phyloP scores from a whole-genome alignment of 2,113 vertebrate species.

The Pangasianodon gigas region DNA sequence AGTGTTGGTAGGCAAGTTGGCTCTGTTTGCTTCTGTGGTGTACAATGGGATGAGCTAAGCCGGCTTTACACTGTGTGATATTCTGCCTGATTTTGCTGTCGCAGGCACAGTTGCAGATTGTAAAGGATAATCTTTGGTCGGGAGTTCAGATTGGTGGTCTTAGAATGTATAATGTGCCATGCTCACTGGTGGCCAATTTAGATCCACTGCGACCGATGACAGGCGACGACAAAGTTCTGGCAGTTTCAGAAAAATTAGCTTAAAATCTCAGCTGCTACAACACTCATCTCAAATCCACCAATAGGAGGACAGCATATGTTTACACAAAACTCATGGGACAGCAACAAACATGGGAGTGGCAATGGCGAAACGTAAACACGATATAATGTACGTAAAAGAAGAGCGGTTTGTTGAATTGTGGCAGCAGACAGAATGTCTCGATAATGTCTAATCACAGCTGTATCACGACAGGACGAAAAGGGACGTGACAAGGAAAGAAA shows the following conservation, averaged over 20 bases:
- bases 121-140: neutral
- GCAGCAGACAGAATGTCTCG: neutral
- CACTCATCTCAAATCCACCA: neutral
- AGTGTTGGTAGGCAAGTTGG: neutral
- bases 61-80: neutral
- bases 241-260: too few species aligned
- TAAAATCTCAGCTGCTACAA: neutral
- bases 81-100: neutral
- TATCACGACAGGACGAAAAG: neutral
- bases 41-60: neutral
- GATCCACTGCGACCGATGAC: too few species aligned
- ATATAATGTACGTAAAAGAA: too few species aligned
- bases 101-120: neutral
- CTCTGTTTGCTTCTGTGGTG: neutral
- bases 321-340: neutral
- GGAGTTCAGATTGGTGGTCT: neutral
- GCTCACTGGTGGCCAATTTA: neutral
- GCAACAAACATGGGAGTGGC: neutral
- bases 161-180: neutral
- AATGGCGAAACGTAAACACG: too few species aligned
- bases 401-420: too few species aligned
- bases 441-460: neutral
- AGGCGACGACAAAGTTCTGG: too few species aligned
- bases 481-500: neutral
- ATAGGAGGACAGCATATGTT: neutral